Conservation (phyloP, 2,113 vertebrate species). For the Oplegnathus fasciatus region DNA sequence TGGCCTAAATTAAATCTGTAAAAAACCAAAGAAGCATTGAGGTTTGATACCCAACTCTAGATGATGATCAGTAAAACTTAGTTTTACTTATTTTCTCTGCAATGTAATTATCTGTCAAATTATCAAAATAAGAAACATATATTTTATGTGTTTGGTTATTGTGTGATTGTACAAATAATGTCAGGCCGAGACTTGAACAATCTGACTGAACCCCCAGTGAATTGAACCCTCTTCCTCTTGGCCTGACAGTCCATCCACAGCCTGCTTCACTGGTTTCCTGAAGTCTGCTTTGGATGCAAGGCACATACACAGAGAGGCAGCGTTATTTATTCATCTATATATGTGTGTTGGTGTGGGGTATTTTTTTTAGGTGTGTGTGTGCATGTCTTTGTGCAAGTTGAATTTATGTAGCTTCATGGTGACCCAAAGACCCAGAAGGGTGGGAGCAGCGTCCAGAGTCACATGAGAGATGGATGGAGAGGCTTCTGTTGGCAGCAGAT, state of each 20-base stretch:
- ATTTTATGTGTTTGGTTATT: background rate
- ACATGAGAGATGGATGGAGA: conserved; percentile 35
- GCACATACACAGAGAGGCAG: background rate
- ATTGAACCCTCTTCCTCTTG: no score
- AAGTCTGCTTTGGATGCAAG: conserved; percentile 14
- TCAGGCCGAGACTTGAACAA: background rate
- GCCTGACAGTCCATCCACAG: background rate
- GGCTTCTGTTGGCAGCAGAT: conserved; percentile 55
- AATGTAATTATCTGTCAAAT: background rate
- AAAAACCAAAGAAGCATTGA: background rate
- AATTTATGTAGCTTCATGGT: conserved; percentile 4
- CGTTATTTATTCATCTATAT: conserved; percentile 44
- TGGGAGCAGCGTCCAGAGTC: conserved; percentile 5
- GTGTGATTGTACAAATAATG: background rate
- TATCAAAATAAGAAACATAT: background rate
- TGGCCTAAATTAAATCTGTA: no score
- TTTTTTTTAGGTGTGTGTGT: background rate
- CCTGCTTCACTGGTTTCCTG: conserved; percentile 9
- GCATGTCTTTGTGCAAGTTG: background rate
- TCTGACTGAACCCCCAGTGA: background rate
- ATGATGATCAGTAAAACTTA: background rate
- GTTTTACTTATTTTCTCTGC: background rate
- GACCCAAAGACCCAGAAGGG: conserved; percentile 26
- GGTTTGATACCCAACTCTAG: background rate
- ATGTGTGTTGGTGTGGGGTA: background rate